Evolutionary conservation across 2,888 invertebrate genomes (phyloP).

Genomic region (Pandemis cinnamomeana): DNA sequence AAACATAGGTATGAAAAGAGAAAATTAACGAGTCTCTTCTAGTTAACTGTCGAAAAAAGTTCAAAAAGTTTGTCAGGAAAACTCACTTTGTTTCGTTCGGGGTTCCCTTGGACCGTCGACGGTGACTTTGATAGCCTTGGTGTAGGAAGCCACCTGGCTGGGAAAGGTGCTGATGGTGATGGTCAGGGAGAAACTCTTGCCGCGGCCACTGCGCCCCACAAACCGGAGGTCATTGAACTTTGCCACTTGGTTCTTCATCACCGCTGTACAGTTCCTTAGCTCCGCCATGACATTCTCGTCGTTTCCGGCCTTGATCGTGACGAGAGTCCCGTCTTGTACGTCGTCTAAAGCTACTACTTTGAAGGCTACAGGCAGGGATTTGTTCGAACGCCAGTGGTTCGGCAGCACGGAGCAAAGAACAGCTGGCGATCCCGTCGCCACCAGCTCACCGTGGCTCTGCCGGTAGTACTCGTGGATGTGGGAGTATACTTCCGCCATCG

Average conservation of each 20-base stretch:
- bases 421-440: conserved; percentile 97
- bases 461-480: conserved; percentile 91
- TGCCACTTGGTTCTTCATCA: conserved; percentile 99
- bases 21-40: background rate
- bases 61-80: background rate
- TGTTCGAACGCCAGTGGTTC: conserved; percentile 98
- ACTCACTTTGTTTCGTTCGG: conserved; percentile 98
- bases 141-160: conserved; percentile 95
- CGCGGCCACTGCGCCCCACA: conserved; percentile 98
- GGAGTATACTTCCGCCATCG: conserved; percentile 90
- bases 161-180: conserved; percentile 93
- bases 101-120: conserved; percentile 99
- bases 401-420: conserved; percentile 97
- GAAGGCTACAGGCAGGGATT: conserved; percentile 97
- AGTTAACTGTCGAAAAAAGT: background rate
- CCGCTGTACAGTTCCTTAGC: conserved; percentile 95
- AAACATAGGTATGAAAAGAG: background rate
- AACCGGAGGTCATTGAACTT: conserved; percentile 99
- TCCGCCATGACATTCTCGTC: conserved; percentile 99
- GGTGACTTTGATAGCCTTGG: conserved; percentile 99
- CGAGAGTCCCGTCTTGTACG: conserved; percentile 96
- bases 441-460: conserved; percentile 96
- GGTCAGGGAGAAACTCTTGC: conserved; percentile 97
- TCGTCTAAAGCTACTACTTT: conserved; percentile 97
- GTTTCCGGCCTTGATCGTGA: conserved; percentile 97